A percentile compares a stretch with the other conserved stretches of the same genome.
These are phyloP conservation scores for Pseudopodoces humilis DNA, from an alignment of 2,113 vertebrate genomes.

Conservation along the genomic window DNA sequence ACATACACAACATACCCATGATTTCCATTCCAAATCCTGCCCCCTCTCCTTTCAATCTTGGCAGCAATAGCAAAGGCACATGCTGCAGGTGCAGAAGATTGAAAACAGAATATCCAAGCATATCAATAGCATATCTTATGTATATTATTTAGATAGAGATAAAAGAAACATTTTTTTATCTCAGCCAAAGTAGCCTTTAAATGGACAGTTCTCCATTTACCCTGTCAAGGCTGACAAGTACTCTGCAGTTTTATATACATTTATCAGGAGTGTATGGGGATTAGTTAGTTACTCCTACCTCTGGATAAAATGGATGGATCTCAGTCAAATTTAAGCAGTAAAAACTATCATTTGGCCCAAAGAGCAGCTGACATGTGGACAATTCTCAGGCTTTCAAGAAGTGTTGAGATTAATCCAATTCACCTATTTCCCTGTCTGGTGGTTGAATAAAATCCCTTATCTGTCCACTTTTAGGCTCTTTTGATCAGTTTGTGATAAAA, in stretches of 20 bases:
- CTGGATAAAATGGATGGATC: neutral
- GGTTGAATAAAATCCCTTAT: neutral
- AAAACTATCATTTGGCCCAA: neutral
- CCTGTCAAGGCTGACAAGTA: neutral
- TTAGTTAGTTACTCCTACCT: neutral
- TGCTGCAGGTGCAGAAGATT: neutral
- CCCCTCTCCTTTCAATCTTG: neutral
- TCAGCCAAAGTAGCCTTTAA: neutral
- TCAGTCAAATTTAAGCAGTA: neutral
- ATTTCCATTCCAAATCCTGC: neutral
- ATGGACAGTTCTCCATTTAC: neutral
- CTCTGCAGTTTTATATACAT: neutral
- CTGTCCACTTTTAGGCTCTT: neutral
- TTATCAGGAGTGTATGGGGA: neutral
- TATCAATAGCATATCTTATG: neutral
- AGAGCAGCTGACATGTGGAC: neutral
- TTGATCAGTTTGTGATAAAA: neutral
- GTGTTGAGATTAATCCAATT: neutral
- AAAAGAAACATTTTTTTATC: neutral
- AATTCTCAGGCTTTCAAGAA: neutral
- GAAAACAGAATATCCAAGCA: neutral
- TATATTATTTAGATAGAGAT: neutral
- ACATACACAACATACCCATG: neutral
- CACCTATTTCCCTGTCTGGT: neutral
- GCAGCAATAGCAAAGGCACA: neutral